Evolutionary conservation across 1,140 invertebrate genomes (phyloP).

Genomic region (Oppia nitens): DNA sequence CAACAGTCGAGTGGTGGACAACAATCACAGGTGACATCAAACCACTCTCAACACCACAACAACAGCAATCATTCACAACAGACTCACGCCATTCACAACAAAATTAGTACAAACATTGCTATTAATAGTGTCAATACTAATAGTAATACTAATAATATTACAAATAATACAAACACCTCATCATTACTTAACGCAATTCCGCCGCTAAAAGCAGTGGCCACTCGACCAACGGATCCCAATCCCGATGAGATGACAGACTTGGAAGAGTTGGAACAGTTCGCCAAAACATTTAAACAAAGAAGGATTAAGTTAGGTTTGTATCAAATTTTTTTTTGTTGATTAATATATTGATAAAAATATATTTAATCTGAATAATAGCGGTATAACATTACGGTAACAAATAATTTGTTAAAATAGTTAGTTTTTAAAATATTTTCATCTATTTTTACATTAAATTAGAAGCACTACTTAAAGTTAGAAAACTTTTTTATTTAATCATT

Average conservation of each 20-base stretch:
- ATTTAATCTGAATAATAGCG: no score
- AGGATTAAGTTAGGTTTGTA: conserved; percentile 69
- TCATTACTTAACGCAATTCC: background rate
- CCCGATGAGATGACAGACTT: conserved; percentile 83
- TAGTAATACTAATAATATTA: conserved; percentile 10
- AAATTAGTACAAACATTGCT: background rate
- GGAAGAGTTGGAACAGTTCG: conserved; percentile 88
- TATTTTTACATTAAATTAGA: no score
- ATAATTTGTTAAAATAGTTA: no score
- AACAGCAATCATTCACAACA: background rate
- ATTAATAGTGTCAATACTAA: background rate
- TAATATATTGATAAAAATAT: no score
- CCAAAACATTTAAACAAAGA: conserved; percentile 88
- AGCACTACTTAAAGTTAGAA: no score
- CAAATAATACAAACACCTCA: background rate
- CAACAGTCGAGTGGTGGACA: background rate
- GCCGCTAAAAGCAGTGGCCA: background rate
- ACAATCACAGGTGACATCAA: background rate
- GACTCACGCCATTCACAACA: background rate
- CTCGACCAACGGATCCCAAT: conserved; percentile 34
- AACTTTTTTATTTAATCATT: no score
- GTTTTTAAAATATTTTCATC: no score
- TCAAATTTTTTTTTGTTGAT: no score
- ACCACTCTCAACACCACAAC: background rate
- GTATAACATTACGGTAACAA: no score